Conservation (phyloP, 1,140 invertebrate genomes). For the Bombus consobrinus region DNA sequence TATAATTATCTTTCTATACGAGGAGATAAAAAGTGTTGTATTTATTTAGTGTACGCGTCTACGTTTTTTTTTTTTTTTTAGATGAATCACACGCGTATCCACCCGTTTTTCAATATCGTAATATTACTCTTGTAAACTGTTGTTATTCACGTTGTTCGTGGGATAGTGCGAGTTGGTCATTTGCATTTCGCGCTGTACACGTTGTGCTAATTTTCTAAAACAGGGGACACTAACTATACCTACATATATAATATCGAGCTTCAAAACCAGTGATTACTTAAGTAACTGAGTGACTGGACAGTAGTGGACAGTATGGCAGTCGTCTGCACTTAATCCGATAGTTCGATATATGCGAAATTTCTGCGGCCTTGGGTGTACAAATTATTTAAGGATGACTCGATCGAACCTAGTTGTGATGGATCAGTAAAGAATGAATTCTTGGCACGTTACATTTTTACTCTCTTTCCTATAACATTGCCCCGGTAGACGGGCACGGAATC, state of each 20-base stretch:
- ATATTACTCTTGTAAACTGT: background rate
- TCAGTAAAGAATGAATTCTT: slow-evolving; percentile 32
- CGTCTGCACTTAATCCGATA: background rate
- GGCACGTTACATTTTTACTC: background rate
- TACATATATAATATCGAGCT: background rate
- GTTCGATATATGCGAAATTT: background rate
- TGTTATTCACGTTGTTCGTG: background rate
- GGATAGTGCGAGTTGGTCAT: background rate
- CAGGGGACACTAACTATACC: background rate
- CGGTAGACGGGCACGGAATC: background rate
- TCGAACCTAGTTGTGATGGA: background rate
- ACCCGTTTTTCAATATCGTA: background rate
- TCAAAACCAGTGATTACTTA: slow-evolving; percentile 6
- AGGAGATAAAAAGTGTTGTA: background rate
- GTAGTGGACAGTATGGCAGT: slow-evolving; percentile 40
- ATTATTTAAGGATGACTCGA: slow-evolving; percentile 26
- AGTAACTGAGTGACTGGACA: slow-evolving; percentile 8
- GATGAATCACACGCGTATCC: background rate
- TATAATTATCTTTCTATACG: background rate
- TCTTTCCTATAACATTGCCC: background rate
- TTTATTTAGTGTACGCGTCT: background rate
- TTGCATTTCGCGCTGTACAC: slow-evolving; percentile 27
- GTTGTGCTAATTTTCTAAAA: background rate
- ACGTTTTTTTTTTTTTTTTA: background rate
- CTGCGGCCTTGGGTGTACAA: background rate